phyloP scores from a whole-genome alignment of 2,797 vertebrate genomes.

The Picus viridis region DNA sequence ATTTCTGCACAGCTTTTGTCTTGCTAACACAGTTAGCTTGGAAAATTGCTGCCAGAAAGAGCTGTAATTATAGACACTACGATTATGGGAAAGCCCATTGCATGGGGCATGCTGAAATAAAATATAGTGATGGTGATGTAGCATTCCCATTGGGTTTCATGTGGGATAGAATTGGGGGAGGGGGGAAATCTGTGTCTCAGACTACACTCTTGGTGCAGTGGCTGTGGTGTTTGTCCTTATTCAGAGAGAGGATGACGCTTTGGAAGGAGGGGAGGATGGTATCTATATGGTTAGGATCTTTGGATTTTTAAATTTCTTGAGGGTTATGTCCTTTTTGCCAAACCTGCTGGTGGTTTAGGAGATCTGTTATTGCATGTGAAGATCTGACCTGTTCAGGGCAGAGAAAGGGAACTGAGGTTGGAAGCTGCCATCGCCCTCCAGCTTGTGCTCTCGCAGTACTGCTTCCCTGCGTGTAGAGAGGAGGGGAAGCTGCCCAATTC shows the following conservation, averaged over 20 bases:
- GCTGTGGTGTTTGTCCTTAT: not conserved
- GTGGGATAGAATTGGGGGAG: not conserved
- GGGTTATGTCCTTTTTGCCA: not conserved
- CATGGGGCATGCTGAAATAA: not conserved
- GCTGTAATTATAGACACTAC: not conserved
- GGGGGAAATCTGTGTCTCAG: not conserved
- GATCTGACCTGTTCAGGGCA: not conserved
- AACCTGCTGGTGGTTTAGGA: not conserved
- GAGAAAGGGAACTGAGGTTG: not conserved
- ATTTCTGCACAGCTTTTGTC: not conserved
- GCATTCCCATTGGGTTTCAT: not conserved
- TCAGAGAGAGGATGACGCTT: not conserved
- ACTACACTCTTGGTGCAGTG: not conserved
- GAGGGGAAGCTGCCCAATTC: not conserved
- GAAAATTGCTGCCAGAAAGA: not conserved
- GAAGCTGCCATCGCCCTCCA: not conserved
- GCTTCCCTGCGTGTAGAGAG: not conserved
- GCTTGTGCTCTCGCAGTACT: accelerated
- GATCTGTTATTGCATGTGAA: not conserved
- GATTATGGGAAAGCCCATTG: not conserved
- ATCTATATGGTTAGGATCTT: not conserved
- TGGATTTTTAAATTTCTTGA: not conserved
- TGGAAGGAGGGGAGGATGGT: accelerated
- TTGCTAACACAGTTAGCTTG: not conserved
- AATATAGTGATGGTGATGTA: not conserved